These are phyloP conservation scores for Rhorus exstirpatorius DNA, from an alignment of 2,888 invertebrate genomes.

Conservation along the genomic window DNA sequence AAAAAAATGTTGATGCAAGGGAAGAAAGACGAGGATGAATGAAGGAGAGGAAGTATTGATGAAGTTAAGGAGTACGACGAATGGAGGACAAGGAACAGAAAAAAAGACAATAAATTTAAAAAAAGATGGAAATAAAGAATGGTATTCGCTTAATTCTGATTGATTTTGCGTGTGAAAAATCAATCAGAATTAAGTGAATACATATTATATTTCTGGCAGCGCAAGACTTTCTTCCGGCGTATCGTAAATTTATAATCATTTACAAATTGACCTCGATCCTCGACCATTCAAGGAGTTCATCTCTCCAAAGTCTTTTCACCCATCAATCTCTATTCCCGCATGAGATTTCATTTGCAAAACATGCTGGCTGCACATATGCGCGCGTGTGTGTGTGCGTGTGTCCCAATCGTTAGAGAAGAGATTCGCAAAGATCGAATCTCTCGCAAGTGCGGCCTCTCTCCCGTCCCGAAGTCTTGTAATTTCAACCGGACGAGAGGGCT, in stretches of 20 bases:
- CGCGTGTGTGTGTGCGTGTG: background rate
- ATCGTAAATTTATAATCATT: slow-evolving; percentile 59
- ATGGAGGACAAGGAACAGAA: background rate
- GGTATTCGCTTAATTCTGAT: slow-evolving; percentile 32
- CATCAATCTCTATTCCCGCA: slow-evolving; percentile 44
- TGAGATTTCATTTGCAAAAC: slow-evolving; percentile 14
- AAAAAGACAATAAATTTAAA: background rate
- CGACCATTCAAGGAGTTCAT: slow-evolving; percentile 3
- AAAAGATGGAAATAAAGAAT: too few species aligned
- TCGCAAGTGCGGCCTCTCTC: slow-evolving; percentile 25
- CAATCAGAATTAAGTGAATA: slow-evolving; percentile 39
- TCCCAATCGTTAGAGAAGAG: slow-evolving; percentile 38
- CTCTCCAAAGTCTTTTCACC: slow-evolving; percentile 55
- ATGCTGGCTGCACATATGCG: background rate
- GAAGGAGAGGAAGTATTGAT: too few species aligned
- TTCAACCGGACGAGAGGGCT: slow-evolving; percentile 41
- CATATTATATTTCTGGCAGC: background rate
- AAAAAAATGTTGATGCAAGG: too few species aligned
- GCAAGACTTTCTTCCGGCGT: slow-evolving; percentile 34
- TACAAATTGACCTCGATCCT: slow-evolving; percentile 64
- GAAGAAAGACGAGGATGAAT: too few species aligned
- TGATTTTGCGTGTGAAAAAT: slow-evolving; percentile 61
- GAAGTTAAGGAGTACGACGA: too few species aligned
- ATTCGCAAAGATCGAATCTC: slow-evolving; percentile 34
- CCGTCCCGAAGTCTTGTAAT: slow-evolving; percentile 32